A percentile compares a stretch with the other conserved stretches of the same genome.
phyloP scores from a whole-genome alignment of 2,113 vertebrate species.

The Phylloscopus whistleri region DNA sequence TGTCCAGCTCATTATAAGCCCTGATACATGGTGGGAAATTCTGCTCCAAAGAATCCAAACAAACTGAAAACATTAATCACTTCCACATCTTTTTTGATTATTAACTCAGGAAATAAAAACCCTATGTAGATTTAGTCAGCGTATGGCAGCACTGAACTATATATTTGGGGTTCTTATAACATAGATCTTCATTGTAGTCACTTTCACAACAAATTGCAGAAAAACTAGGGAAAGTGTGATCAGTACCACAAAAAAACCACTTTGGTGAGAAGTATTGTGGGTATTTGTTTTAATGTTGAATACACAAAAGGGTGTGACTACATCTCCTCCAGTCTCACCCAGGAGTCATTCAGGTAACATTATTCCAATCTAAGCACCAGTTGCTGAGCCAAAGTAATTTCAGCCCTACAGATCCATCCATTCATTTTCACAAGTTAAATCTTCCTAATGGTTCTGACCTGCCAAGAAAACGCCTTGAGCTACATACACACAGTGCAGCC shows the following conservation, averaged over 20 bases:
- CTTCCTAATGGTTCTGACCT: not conserved
- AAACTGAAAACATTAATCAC: not conserved
- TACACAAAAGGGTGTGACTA: not conserved
- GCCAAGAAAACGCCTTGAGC: not conserved
- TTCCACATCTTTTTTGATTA: not conserved
- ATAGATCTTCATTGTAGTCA: not conserved
- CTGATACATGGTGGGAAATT: not conserved
- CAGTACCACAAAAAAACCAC: not conserved
- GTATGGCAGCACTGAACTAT: not conserved
- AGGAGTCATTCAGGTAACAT: not conserved
- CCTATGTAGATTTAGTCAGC: not conserved
- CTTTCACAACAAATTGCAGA: not conserved
- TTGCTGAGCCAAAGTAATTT: not conserved
- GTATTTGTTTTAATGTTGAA: not conserved
- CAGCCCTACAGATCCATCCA: not conserved
- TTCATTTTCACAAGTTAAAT: not conserved
- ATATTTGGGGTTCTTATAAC: not conserved
- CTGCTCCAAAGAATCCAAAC: not conserved
- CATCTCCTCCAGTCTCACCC: not conserved
- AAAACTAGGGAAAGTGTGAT: not conserved
- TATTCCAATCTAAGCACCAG: not conserved
- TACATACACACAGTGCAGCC: accelerated
- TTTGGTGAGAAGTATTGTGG: not conserved
- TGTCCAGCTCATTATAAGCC: not conserved
- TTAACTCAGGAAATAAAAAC: not conserved